These are phyloP conservation scores for Neodiprion virginianus DNA, from an alignment of 1,140 invertebrate species.

Conservation along the genomic window DNA sequence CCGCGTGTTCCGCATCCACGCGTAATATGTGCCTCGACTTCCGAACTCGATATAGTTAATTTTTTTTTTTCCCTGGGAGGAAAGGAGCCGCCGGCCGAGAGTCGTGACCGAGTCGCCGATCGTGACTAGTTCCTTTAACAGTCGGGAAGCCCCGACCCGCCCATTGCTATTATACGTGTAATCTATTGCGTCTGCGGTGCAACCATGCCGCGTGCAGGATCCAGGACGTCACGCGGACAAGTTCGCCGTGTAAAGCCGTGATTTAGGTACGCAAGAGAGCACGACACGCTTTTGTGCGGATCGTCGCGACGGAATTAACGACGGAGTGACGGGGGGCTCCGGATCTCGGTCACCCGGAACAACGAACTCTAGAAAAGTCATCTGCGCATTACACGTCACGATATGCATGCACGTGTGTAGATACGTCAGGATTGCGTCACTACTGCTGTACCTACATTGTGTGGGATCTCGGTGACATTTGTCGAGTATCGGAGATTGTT, in stretches of 20 bases:
- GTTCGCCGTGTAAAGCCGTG: too few relatives aligned
- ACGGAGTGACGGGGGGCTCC: constrained; percentile 22
- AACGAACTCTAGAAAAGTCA: constrained; percentile 9
- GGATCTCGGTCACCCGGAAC: constrained; percentile 52
- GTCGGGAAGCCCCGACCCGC: neutral
- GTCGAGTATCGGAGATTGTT: too few relatives aligned
- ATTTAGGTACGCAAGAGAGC: too few relatives aligned
- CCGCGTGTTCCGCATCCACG: constrained; percentile 26
- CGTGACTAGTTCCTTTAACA: neutral
- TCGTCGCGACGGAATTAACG: neutral
- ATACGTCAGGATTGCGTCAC: too few relatives aligned
- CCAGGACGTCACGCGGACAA: neutral
- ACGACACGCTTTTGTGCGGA: neutral
- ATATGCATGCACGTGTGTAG: too few relatives aligned
- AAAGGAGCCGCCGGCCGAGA: constrained; percentile 20
- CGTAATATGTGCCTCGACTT: constrained; percentile 33
- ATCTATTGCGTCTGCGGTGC: neutral
- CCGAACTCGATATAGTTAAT: neutral
- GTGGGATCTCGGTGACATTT: too few relatives aligned
- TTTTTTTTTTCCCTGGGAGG: constrained; percentile 29
- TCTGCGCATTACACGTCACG: too few relatives aligned
- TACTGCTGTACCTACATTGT: too few relatives aligned
- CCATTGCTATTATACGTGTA: neutral
- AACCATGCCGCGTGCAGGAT: neutral
- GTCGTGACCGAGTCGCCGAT: neutral